These are phyloP conservation scores for Dicyrtoma fusca DNA, from an alignment of 2,888 invertebrate genomes.

Conservation along the genomic window DNA sequence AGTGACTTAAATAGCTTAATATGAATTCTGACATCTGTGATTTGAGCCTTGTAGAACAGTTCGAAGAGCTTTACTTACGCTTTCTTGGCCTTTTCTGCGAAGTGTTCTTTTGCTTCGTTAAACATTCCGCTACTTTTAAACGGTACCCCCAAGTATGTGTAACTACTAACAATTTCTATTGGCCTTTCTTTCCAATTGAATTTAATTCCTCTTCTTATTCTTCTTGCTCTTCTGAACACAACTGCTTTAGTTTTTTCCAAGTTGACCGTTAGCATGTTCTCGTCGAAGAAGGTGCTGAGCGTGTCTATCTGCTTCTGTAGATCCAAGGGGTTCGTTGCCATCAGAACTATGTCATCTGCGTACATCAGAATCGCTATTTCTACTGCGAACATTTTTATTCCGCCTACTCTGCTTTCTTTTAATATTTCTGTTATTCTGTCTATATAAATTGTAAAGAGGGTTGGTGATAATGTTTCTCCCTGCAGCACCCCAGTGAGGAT, in stretches of 20 bases:
- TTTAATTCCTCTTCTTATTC: neutral
- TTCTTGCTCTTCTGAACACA: constrained; percentile 8
- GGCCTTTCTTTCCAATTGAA: neutral
- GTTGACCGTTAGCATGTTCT: neutral
- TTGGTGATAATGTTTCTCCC: no score
- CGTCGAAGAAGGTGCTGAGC: neutral
- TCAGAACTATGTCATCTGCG: no score
- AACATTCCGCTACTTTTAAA: constrained; percentile 1
- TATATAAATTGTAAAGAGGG: neutral
- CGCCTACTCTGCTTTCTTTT: neutral
- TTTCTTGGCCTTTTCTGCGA: neutral
- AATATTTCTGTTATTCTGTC: neutral
- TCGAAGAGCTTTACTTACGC: neutral
- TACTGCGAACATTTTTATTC: neutral
- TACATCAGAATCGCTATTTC: no score
- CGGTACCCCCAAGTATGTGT: no score
- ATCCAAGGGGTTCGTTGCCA: no score
- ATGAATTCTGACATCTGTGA: neutral
- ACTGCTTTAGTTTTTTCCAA: no score
- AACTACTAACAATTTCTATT: no score
- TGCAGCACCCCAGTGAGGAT: neutral
- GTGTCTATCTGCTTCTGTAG: neutral
- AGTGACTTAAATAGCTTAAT: no score
- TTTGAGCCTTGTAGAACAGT: neutral
- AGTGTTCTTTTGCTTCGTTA: neutral